Percentiles rank a stretch among this genome's conserved stretches.
Evolutionary conservation across 2,888 invertebrate species (phyloP).

Genomic region (Cephus runcator): DNA sequence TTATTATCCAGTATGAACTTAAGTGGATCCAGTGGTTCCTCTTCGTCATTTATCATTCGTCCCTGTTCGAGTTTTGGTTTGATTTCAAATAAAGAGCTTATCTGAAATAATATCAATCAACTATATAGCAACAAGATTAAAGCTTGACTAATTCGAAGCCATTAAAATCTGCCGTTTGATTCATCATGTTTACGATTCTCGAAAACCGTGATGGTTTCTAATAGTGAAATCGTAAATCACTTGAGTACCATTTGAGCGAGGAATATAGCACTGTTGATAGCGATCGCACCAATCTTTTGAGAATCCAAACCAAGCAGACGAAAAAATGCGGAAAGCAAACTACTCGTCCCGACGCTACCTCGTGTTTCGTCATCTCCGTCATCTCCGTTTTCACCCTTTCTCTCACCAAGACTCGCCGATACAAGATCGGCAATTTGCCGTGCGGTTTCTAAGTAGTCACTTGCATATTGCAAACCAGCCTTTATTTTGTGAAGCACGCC

Average conservation of each 20-base stretch:
- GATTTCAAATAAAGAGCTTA: conserved; percentile 70
- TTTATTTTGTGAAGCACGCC: conserved; percentile 66
- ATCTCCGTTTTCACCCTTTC: conserved; percentile 41
- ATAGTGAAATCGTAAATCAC: not conserved
- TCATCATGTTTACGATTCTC: not conserved
- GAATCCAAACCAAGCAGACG: conserved; percentile 81
- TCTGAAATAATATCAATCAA: conserved; percentile 65
- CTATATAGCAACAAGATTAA: not conserved
- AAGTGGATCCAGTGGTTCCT: conserved; percentile 60
- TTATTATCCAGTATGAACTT: conserved; percentile 76
- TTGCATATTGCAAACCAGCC: conserved; percentile 67
- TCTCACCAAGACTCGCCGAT: conserved; percentile 67
- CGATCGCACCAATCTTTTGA: conserved; percentile 81
- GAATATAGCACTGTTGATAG: conserved; percentile 84
- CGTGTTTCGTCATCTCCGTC: conserved; percentile 33
- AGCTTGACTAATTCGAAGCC: not conserved
- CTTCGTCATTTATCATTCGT: conserved; percentile 22
- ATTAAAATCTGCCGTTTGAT: conserved; percentile 14
- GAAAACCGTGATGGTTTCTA: not conserved
- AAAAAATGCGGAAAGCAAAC: conserved; percentile 70
- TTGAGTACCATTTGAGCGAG: conserved; percentile 81
- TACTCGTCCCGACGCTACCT: conserved; percentile 32
- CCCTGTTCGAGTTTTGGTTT: conserved; percentile 61
- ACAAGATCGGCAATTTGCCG: conserved; percentile 73
- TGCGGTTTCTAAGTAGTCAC: conserved; percentile 67